Base-by-base conservation (phyloP, 2,888 invertebrate species). In the Xanthorhoe designata region DNA sequence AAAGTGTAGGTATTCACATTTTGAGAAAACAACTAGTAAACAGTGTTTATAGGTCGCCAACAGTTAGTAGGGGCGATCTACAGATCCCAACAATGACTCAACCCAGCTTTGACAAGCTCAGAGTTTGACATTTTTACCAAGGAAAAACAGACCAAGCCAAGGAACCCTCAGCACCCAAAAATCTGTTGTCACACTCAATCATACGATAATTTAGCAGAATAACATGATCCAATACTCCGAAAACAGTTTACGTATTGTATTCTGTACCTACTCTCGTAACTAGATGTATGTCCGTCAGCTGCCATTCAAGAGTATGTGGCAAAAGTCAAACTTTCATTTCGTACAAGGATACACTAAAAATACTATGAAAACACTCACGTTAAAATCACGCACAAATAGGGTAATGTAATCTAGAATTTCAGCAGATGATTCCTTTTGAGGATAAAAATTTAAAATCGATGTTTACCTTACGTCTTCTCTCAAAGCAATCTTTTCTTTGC, bases 231-330 rank as follows among this genome's bases (percentile, higher is more conserved):
- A 81, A 78, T 78, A 81, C 73, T 80, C 72, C 71, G 73, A 79
- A 84, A 83, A 84, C 80, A 80, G 87, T 88, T 88, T 84, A 88
- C 85, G 86, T 88, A 76, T 86, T 84, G 83, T 81, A 82, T 82
- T 82, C 85, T 78, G 82, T 88, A 87, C 84, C 82, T 88, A 90
- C 88, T 87, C 85, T 89, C 85, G 85, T 87, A 88, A 89, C 84
- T 87, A 88, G 83, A 90, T 83, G 86, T 89, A 89, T 88, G 89
- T 89, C 90, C 89, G 91, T 92, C 93, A 93, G 91, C 92, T 92
- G 94, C 93, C 92, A 91, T 92, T 90, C 93, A 92, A 90, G 91
- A 92, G 92, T 94, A 94, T 94, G 94, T 94, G 94, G 94, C 94
- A 94, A 92, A 94, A 94, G 92, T 93, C 92, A 92, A 92, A 92